These are phyloP conservation scores for Festucalex cinctus DNA, from an alignment of 2,113 vertebrate species.

Conservation along the genomic window DNA sequence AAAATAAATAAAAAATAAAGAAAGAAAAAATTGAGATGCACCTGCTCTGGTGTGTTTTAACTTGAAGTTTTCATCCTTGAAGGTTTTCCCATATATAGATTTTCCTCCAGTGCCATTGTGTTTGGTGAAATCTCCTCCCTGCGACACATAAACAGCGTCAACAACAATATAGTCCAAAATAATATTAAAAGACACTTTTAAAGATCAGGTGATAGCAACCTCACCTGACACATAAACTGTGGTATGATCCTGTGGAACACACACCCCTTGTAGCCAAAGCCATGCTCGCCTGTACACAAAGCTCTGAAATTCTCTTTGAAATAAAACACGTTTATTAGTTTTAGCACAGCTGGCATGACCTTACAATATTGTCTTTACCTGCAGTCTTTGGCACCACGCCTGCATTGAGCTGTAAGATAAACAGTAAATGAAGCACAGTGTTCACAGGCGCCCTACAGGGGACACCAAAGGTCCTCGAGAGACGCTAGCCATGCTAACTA, in stretches of 20 bases:
- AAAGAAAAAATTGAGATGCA: constrained; percentile 41
- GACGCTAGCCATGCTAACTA: constrained; percentile 18
- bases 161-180: neutral
- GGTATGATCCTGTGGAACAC: constrained; percentile 92
- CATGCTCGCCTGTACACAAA: constrained; percentile 88
- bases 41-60: constrained; percentile 87
- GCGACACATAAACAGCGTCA: constrained; percentile 22
- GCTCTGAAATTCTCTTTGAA: constrained; percentile 87
- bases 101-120: constrained; percentile 93
- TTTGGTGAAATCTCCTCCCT: constrained; percentile 94
- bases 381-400: constrained; percentile 90
- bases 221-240: constrained; percentile 96
- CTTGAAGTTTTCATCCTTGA: constrained; percentile 91
- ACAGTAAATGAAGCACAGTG: constrained; percentile 5
- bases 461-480: neutral
- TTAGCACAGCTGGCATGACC: neutral
- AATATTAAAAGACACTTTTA: neutral
- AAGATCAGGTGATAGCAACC: neutral
- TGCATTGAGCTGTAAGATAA: constrained; percentile 79
- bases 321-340: neutral
- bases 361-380: constrained; percentile 69
- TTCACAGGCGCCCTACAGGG: neutral
- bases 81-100: constrained; percentile 91
- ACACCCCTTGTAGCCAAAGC: constrained; percentile 92
- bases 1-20: neutral